A percentile compares a stretch with the other conserved stretches of the same genome.
Evolutionary conservation across 1,140 invertebrate genomes (phyloP).

Genomic region (Cardiocondyla obscurior): DNA sequence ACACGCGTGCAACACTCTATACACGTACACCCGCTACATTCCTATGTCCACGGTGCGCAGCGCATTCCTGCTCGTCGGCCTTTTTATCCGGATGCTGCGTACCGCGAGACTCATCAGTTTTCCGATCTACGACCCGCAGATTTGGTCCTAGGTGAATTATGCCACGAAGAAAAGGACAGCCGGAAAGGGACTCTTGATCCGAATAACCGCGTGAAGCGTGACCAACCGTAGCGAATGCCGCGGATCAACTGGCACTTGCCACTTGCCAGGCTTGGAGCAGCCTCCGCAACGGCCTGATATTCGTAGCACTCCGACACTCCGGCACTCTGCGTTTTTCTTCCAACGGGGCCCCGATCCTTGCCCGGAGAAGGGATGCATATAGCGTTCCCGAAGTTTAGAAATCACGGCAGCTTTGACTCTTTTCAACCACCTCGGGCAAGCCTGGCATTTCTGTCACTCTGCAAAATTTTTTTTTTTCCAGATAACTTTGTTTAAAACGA

Average conservation of each 20-base stretch:
- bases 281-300: slow-evolving; percentile 58
- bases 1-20: slow-evolving; percentile 57
- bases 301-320: slow-evolving; percentile 57
- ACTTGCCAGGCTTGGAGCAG: slow-evolving; percentile 62
- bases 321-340: slow-evolving; percentile 34
- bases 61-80: slow-evolving; percentile 44
- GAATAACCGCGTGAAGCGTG: neutral
- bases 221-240: slow-evolving; percentile 76
- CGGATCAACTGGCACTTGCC: slow-evolving; percentile 75
- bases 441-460: neutral
- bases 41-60: slow-evolving; percentile 39
- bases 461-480: too few relatives aligned
- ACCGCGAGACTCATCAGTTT: neutral
- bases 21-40: slow-evolving; percentile 58
- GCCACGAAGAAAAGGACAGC: neutral
- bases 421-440: neutral
- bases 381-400: neutral
- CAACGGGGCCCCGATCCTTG: neutral
- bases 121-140: neutral
- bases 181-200: neutral
- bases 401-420: neutral
- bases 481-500: neutral
- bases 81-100: neutral
- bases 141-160: neutral
- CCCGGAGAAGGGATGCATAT: neutral